Base-by-base conservation (phyloP, 2,888 invertebrate species). In the Sympetrum striolatum region DNA sequence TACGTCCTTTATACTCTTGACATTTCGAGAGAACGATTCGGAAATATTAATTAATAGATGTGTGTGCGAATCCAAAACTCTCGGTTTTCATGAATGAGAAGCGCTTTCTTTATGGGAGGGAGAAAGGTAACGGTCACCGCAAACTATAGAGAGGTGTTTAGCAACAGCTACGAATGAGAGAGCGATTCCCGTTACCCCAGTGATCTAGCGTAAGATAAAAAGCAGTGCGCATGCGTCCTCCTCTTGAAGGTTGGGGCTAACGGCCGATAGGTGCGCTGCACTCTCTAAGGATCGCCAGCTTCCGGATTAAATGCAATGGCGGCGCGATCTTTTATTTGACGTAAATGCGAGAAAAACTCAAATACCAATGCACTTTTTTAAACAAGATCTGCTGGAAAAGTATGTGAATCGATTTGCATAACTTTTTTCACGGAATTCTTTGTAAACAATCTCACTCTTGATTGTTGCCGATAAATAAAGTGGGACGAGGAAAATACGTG, bases 161-260 rank as follows among this genome's bases (percentile, higher is more conserved):
- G 81, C n/a, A n/a, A 44, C 18, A 81, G 39, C 18, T 53, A 53
- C 48, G 53, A 44, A 44, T 44, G 44, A 53, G 53, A 53, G 53
- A 53, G 81, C 22, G 86, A 86, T 86, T 86, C 86, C 86, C 86
- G 86, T 86, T 86, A 86, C 60, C 82, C 82, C 82, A 82, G 31
- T 82, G 60, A 86, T 60, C 86, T 53, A 86, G 64, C 58, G 58
- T 35, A 35, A 31, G 37, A n/a, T 64, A 64, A 31, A 60, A n/a
- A 35, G 10, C 60, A 35, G 22, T 35, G 86, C 86, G 86, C 86
- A 86, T 60, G 86, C 86, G 86, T 53, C 48, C 35, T 37, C 22
- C 22, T 86, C 37, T 53, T 64, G 12, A 18, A 58, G 22, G 86
- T 86, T 86, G 86, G 86, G 86, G 60, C 86, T 86, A 60, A 86